Evolutionary conservation across 2,888 invertebrate species (phyloP), one percentile per base, ranked within the genome.

Genomic region (Rapana venosa): DNA sequence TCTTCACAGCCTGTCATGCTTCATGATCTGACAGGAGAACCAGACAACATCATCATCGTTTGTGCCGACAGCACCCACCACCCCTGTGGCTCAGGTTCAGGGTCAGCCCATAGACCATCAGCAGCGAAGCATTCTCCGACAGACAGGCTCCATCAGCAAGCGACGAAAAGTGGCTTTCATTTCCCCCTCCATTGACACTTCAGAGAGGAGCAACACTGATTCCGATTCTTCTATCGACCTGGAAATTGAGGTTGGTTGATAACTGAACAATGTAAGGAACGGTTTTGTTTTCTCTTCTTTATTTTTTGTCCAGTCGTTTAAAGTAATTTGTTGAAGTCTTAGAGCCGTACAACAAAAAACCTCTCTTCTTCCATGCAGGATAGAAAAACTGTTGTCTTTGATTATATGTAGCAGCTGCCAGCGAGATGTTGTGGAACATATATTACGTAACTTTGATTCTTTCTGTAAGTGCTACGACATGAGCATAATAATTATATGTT

Each of bases 131-230:
- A 95, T 94, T 47, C 89, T 95, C 81, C 93, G 94, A 88, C 90
- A 91, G 58, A 90, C 91, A 15, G 92, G 92, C 86, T 93, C 94
- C 66, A 91, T 93, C 30, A 91, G 92, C n/a, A 94, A 94, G 89
- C 94, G 94, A 87, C 93, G 94, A 83, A 93, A 94, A 88, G 94
- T 94, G 47, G 94, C 94, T 20, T 94, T 94, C 93, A 91, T 93
- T n/a, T 87, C 90, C 30, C 91, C 90, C 83, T 91, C 91, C 11
- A 91, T 92, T n/a, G 91, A 92, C 74, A 92, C 92, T 22, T 47
- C 47, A 56, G 89, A 89, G 56, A 26, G 58, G 35, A 30, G 83
- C 81, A 61, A 86, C n/a, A 86, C 91, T 74, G 93, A 91, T 87
- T 92, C 92, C 30, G 93, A 93, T 35, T 94, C 94, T 20, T 93